Base-by-base conservation (phyloP, 2,888 invertebrate species). In the Orthosia gracilis region DNA sequence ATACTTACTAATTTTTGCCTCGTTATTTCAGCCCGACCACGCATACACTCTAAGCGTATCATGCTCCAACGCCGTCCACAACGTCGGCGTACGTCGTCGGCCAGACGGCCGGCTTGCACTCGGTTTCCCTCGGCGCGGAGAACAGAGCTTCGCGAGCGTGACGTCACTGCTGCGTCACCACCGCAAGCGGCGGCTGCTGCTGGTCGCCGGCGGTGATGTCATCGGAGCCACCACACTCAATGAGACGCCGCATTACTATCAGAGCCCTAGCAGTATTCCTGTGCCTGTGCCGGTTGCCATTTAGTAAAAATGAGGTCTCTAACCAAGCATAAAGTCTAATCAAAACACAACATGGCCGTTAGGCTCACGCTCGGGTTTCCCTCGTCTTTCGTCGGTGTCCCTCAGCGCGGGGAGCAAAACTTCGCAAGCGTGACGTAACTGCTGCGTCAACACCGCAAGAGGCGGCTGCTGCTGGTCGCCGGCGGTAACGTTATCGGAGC, bases 31-130 rank as follows among this genome's bases (percentile, higher is more conserved):
- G 96, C 87, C 94, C 9, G 93, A 92, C 84, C 96, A 96, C 88
- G 95, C 94, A 0, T 97, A 97, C 86, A 97, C 97, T 0, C 89
- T 97, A 54, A 97, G 96, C 47, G 95, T 97, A 17, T 92, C 97
- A 0, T 97, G 97, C 85, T 91, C 96, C 52, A 91, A 90, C 65
- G 93, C 94, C 63, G 96, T 97, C 40, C 97, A 97, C 91, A 97
- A 97, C 89, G 95, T 97, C 31, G 97, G 97, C 49, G 95, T 97
- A n/a, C 91, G 97, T 0, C 93, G 97, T 15, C 93, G 97, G 12
- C 88, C 94, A 1, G 97, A 97, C 89, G 96, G 96, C 23, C 92
- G 96, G 1, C 92, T 97, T 21, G 97, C 97, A 1, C 93, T 97
- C 61, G 97, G 97, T 68, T 96, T 92, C 82, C 94, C 97, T 66